Base-by-base conservation (phyloP, 2,888 invertebrate species). In the Psylliodes chrysocephalus region DNA sequence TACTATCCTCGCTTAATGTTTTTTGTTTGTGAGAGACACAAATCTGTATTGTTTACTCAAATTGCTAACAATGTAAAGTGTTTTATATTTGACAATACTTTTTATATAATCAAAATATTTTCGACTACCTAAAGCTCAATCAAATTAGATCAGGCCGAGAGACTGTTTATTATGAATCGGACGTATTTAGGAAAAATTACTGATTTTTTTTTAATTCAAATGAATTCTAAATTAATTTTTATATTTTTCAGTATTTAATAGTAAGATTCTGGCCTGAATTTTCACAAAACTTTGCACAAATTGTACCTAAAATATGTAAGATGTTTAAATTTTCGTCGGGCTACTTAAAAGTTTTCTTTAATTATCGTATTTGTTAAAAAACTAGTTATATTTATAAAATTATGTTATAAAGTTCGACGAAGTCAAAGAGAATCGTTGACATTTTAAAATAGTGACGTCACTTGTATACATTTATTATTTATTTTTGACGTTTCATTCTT, bases 21-120 rank as follows among this genome's bases (percentile, higher is more conserved):
- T 35, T 35, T 35, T 14, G 3, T 25, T 25, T 5, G 6, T 14
- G 35, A 35, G 35, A 28, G n/a, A 47, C 5, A 14, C 3, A 22
- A 28, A 14, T 42, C 5, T 51, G 42, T 51, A 51, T 44, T 42
- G n/a, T 30, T 25, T 19, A 44, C 14, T 33, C 19, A 19, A 28
- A 42, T 25, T 59, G 10, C 8, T 35, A 25, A 14, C 18, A 12
- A 47, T 35, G 14, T 46, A 54, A 38, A 30, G n/a, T 17, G 25
- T 44, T 44, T 60, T 19, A 35, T 35, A 60, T 51, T 44, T 49
- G 61, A 61, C 61, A 61, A 61, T 61, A 61, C 49, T 12, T 53
- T 56, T 35, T 38, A 28, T 54, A 60, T 18, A 18, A 53, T 47
- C 53, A 54, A 60, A 60, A 35, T 47, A 53, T 28, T 59, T 60